Evolutionary conservation across 2,113 vertebrate genomes (phyloP).

Genomic region (Nothobranchius furzeri): DNA sequence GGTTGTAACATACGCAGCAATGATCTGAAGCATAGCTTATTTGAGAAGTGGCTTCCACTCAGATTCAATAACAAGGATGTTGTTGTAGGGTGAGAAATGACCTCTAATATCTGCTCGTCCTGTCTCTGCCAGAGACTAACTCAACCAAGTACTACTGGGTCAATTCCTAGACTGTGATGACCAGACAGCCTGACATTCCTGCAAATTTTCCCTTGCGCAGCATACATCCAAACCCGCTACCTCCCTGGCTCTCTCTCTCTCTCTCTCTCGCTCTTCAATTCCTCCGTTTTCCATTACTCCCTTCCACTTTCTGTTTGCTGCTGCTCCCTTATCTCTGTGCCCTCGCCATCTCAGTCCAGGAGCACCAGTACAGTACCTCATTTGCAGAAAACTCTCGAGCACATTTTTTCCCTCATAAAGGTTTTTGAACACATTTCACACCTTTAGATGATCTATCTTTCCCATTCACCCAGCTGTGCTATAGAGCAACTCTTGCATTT

Average conservation of each 20-base stretch:
- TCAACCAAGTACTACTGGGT: constrained; percentile 19
- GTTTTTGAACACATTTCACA: constrained; percentile 20
- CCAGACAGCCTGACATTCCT: constrained; percentile 12
- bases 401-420: constrained; percentile 18
- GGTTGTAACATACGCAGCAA: constrained; percentile 47
- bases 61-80: constrained; percentile 47
- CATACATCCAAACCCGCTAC: constrained; percentile 12
- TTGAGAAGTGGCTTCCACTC: constrained; percentile 52
- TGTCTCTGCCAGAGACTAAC: constrained; percentile 20
- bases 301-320: constrained; percentile 44
- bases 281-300: constrained; percentile 61
- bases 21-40: constrained; percentile 56
- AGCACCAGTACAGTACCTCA: constrained; percentile 36
- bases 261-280: constrained; percentile 20
- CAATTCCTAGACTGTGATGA: constrained; percentile 5
- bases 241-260: constrained; percentile 6
- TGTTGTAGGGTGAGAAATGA: constrained; percentile 40
- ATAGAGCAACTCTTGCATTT: constrained; percentile 20
- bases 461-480: constrained; percentile 8
- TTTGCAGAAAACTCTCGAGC: constrained; percentile 39
- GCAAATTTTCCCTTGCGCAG: constrained; percentile 17
- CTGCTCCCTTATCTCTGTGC: constrained; percentile 55
- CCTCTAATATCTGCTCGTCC: constrained; percentile 44
- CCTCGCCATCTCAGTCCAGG: constrained; percentile 37
- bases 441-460: constrained; percentile 17